Evolutionary conservation across 2,888 invertebrate genomes (phyloP).

Genomic region (Electrophaes corylata): DNA sequence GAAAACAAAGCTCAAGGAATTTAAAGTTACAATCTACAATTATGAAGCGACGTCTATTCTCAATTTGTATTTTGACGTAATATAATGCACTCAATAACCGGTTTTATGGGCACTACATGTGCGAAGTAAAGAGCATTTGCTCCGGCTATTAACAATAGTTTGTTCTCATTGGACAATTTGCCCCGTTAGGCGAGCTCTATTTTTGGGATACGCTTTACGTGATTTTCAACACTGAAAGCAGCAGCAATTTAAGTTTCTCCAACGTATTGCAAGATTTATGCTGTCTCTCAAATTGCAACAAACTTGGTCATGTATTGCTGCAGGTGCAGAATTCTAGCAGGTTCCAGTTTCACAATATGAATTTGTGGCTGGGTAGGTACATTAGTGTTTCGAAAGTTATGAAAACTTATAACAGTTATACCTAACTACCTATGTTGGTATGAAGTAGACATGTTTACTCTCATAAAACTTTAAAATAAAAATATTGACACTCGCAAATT

Average conservation of each 20-base stretch:
- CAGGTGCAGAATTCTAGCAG: conserved; percentile 36
- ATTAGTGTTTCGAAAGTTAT: conserved; percentile 41
- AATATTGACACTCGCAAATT: too few species aligned
- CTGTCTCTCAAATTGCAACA: conserved; percentile 40
- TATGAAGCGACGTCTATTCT: not conserved
- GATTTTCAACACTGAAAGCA: conserved; percentile 30
- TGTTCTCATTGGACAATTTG: conserved; percentile 25
- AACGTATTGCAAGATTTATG: conserved; percentile 37
- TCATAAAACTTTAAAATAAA: conserved; percentile 53
- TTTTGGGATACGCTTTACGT: conserved; percentile 23
- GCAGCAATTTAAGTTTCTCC: conserved; percentile 31
- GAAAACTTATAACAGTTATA: conserved; percentile 39
- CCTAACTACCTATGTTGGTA: conserved; percentile 24
- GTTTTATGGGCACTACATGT: conserved; percentile 25
- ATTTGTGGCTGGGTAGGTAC: conserved; percentile 25
- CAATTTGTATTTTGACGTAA: not conserved
- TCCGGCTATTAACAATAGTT: conserved; percentile 12
- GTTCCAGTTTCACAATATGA: conserved; percentile 33
- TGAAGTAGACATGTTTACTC: conserved; percentile 37
- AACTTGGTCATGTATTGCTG: conserved; percentile 36
- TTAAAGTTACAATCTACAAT: not conserved
- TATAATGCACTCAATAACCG: conserved; percentile 7
- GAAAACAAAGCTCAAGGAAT: not conserved
- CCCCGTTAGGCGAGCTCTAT: conserved; percentile 16
- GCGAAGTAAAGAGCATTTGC: conserved; percentile 13